These are phyloP conservation scores for Nineta flava DNA, from an alignment of 2,888 invertebrate species.

Conservation along the genomic window DNA sequence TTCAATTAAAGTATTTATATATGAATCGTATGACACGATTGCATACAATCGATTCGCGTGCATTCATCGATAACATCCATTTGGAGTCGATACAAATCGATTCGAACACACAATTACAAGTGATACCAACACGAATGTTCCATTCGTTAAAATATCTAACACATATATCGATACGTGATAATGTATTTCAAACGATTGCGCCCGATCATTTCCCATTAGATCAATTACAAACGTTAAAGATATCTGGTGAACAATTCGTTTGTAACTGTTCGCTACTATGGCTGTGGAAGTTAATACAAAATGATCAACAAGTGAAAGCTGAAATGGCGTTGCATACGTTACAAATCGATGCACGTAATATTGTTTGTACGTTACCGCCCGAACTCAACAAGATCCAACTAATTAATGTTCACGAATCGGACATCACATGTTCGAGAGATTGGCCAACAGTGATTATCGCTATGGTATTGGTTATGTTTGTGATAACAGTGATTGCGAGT, in stretches of 20 bases:
- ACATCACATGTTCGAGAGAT: not conserved
- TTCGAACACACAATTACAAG: constrained; percentile 54
- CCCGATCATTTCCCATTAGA: constrained; percentile 72
- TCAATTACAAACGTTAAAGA: constrained; percentile 51
- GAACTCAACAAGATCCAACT: not conserved
- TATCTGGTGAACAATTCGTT: constrained; percentile 68
- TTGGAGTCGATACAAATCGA: constrained; percentile 63
- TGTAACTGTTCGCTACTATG: constrained; percentile 80
- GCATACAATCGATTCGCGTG: constrained; percentile 53
- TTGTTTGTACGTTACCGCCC: not conserved
- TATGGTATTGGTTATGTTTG: not conserved
- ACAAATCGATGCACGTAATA: not conserved
- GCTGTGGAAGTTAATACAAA: constrained; percentile 57
- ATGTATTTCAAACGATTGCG: constrained; percentile 57
- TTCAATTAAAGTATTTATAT: constrained; percentile 59
- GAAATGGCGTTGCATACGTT: not conserved
- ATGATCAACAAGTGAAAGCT: constrained; percentile 9
- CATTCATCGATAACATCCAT: constrained; percentile 74
- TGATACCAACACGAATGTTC: constrained; percentile 66
- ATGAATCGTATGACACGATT: constrained; percentile 52
- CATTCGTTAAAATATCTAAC: constrained; percentile 67
- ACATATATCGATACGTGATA: constrained; percentile 59
- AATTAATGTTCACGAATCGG: not conserved
- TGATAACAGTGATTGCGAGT: not conserved
- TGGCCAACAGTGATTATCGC: not conserved